Evolutionary conservation across 2,888 invertebrate genomes (phyloP), one percentile per base, ranked within the genome.

Genomic region (Diploptera punctata): DNA sequence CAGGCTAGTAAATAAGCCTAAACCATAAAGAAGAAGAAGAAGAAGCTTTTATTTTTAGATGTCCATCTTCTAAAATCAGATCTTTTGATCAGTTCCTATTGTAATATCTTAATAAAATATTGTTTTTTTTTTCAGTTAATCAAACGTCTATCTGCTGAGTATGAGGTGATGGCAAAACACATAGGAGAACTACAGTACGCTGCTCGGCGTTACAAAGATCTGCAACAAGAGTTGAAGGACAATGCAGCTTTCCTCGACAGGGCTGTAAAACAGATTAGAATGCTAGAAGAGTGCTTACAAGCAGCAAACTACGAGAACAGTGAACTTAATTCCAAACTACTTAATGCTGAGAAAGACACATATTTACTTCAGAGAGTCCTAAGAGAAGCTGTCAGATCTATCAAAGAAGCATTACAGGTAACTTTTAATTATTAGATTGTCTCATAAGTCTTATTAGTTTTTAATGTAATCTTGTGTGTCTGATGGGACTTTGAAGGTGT

Each of bases 251-350:
- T 47, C 18, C 29, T 69, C n/a, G 24, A 52, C n/a, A 16, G 13
- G 19, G 62, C 71, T 2, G 26, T 31, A 19, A 24, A 54, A 18
- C 52, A 79, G 68, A 77, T 80, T 33, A 75, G 77, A 4, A 31
- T 82, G n/a, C 77, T 86, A 19, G 83, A 90, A 78, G 88, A 88
- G 81, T 87, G 88, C 76, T 80, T 91, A 52, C 86, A 89, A 78
- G 82, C 83, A 2, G 83, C 83, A 4, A 80, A 80, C 19, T 79
- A 84, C 75, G 86, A 86, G 49, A 86, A 87, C 76, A 84, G 84
- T 67, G 82, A 84, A 76, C 78, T 87, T 0, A 77, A 83, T 5
- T 81, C 83, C 0, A 86, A 88, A 74, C 80, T 86, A 3, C 78
- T 82, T 1, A 85, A 85, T 73, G 82, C 85, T 74, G 82, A 84